A percentile compares a stretch with the other conserved stretches of the same genome.
Evolutionary conservation across 2,888 invertebrate species (phyloP).

Genomic region (Cylindroiulus punctatus): DNA sequence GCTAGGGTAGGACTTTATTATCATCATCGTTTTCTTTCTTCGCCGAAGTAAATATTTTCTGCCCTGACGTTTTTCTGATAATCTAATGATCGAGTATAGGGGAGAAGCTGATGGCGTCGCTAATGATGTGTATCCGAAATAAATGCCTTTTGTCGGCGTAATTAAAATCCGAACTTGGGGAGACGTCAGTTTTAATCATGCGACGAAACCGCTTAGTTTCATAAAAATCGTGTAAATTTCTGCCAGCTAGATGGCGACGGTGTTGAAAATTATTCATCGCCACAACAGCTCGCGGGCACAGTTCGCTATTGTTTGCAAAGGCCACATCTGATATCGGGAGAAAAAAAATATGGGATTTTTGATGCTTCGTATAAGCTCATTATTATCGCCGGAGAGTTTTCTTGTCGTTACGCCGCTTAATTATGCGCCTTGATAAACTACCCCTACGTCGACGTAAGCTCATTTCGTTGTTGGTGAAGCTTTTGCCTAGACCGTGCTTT

Average conservation of each 20-base stretch:
- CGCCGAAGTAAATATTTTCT: no score
- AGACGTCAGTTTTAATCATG: not conserved
- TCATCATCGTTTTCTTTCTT: no score
- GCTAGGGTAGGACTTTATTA: no score
- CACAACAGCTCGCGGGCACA: not conserved
- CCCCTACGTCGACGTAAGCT: not conserved
- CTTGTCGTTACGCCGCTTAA: conserved; percentile 19
- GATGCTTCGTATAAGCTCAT: conserved; percentile 3
- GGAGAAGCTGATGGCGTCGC: not conserved
- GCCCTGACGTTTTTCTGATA: not conserved
- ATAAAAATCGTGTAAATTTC: not conserved
- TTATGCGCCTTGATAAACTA: conserved; percentile 4
- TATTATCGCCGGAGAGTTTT: not conserved
- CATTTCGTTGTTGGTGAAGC: not conserved
- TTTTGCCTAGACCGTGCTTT: no score
- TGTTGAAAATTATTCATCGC: conserved; percentile 19
- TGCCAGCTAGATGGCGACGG: not conserved
- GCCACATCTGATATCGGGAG: not conserved
- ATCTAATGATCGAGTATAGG: not conserved
- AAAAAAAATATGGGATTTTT: not conserved
- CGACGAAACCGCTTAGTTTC: not conserved
- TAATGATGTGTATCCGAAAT: conserved; percentile 34
- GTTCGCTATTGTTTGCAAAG: not conserved
- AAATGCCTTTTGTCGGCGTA: conserved; percentile 15
- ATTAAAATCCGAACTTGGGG: not conserved